Percentiles rank a stretch among this genome's conserved stretches.
These are phyloP conservation scores for Actinia equina DNA, from an alignment of 64 coral and sea anemone genomes.

Conservation along the genomic window DNA sequence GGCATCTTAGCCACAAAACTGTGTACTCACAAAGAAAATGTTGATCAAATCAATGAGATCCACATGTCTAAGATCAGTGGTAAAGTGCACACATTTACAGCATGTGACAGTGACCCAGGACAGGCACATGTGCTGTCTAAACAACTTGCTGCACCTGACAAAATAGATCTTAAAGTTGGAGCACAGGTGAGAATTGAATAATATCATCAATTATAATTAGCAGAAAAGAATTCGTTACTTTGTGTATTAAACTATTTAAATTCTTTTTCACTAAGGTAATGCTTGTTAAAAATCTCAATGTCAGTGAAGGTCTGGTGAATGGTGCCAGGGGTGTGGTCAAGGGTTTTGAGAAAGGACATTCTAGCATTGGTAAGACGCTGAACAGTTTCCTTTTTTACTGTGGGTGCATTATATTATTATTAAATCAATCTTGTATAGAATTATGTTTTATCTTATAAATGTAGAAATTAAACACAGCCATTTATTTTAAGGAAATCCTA, in stretches of 20 bases:
- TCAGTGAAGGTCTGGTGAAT: slow-evolving; percentile 91
- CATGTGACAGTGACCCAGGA: slow-evolving; percentile 74
- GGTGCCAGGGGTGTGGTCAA: slow-evolving; percentile 84
- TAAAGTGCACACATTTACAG: slow-evolving; percentile 49
- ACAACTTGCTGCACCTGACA: slow-evolving; percentile 70
- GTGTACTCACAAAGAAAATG: slow-evolving; percentile 96
- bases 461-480: too few species aligned
- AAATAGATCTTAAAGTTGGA: slow-evolving; percentile 81
- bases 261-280: slow-evolving; percentile 51
- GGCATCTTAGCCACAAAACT: slow-evolving; percentile 88
- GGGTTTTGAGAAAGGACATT: slow-evolving; percentile 72
- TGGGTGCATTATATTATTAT: too few species aligned
- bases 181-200: slow-evolving; percentile 60
- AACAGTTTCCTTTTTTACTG: too few species aligned
- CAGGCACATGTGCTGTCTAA: slow-evolving; percentile 51
- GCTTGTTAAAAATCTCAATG: slow-evolving; percentile 93
- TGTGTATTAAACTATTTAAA: too few species aligned
- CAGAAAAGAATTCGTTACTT: too few species aligned
- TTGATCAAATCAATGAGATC: slow-evolving; percentile 92
- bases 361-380: slow-evolving; percentile 16
- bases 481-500: slow-evolving; percentile 63
- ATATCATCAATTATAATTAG: too few species aligned
- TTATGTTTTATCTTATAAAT: too few species aligned
- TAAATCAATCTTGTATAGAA: too few species aligned
- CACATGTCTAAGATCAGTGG: slow-evolving; percentile 61